Conservation (phyloP, 2,113 vertebrate genomes). For the Mionectes macconnelli region DNA sequence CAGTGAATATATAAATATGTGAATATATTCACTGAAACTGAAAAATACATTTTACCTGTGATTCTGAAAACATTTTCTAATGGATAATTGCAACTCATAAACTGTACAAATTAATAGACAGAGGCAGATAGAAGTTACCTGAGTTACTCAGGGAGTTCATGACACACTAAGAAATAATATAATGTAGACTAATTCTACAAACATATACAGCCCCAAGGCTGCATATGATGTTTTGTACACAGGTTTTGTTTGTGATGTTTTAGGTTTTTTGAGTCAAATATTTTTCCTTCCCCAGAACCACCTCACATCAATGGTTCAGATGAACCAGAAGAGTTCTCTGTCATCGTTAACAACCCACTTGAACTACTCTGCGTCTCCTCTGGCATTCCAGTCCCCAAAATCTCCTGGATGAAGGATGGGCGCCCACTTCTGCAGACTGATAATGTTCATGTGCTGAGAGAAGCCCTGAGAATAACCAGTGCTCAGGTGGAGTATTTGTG, state of each 20-base stretch:
- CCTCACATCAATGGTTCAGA: conserved; percentile 88
- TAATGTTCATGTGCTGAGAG: conserved; percentile 74
- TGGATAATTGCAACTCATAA: background rate
- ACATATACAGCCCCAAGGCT: background rate
- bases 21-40: background rate
- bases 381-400: conserved; percentile 85
- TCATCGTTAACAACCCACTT: conserved; percentile 84
- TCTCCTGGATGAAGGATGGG: conserved; percentile 96
- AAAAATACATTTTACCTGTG: background rate
- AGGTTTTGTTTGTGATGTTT: background rate
- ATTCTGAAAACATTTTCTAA: background rate
- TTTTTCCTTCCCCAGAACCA: conserved; percentile 78
- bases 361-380: conserved; percentile 86
- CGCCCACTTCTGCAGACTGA: conserved; percentile 82
- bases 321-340: conserved; percentile 81
- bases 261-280: background rate
- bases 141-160: background rate
- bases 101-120: background rate
- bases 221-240: background rate
- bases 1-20: background rate
- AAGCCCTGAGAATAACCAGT: conserved; percentile 80
- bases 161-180: background rate
- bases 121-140: background rate
- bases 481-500: conserved; percentile 79
- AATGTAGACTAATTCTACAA: background rate